Evolutionary conservation across 2,797 vertebrate genomes (phyloP).

Genomic region (Poeciliopsis infans): DNA sequence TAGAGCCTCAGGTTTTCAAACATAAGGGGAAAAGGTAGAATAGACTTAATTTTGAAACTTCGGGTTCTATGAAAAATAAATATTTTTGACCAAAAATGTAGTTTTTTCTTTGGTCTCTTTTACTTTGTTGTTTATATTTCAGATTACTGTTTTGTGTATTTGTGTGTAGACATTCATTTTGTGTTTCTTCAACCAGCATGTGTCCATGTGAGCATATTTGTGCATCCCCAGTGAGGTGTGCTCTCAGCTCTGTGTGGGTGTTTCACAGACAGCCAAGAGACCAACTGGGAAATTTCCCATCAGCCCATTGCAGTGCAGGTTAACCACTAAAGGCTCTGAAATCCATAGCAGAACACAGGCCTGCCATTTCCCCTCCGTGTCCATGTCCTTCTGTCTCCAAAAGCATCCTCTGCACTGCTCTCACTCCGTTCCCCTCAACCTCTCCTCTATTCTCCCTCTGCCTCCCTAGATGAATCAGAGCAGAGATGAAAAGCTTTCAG

Average conservation of each 20-base stretch:
- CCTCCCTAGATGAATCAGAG: constrained; percentile 74
- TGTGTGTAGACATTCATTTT: constrained; percentile 15
- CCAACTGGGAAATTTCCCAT: constrained; percentile 73
- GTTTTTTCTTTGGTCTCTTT: background rate
- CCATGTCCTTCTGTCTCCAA: constrained; percentile 32
- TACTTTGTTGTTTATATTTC: constrained; percentile 9
- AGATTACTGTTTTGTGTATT: constrained; percentile 7
- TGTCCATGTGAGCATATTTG: constrained; percentile 29
- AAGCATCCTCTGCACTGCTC: constrained; percentile 44
- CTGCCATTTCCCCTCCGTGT: constrained; percentile 22
- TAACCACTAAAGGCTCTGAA: constrained; percentile 73
- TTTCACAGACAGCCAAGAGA: constrained; percentile 69
- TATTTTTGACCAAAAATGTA: background rate
- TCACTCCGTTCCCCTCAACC: constrained; percentile 32
- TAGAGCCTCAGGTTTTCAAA: constrained; percentile 19
- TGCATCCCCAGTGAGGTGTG: constrained; percentile 57
- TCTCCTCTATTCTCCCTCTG: constrained; percentile 43
- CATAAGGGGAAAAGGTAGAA: constrained; percentile 4
- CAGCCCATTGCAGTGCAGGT: constrained; percentile 68
- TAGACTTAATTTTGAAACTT: constrained; percentile 1
- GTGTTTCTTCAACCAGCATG: constrained; percentile 19
- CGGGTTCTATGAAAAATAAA: background rate
- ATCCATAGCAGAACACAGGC: constrained; percentile 57
- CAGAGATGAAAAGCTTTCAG: constrained; percentile 82
- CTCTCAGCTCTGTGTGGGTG: constrained; percentile 70